These are phyloP conservation scores for Scrobipalpa costella DNA, from an alignment of 2,888 invertebrate genomes.

Conservation along the genomic window DNA sequence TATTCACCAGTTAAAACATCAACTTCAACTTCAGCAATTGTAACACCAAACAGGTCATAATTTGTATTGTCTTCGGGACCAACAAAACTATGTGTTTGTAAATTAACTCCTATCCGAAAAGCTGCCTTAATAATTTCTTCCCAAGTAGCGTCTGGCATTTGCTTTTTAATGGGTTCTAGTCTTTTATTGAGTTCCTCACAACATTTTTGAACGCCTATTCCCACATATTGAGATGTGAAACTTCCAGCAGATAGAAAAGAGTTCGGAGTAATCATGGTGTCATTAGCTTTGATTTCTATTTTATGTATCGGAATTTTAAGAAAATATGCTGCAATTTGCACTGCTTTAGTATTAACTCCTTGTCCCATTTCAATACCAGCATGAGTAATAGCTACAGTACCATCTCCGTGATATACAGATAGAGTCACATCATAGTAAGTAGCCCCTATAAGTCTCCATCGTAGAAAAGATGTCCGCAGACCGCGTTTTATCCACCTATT, in stretches of 20 bases:
- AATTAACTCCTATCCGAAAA: slow-evolving; percentile 69
- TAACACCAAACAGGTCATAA: slow-evolving; percentile 82
- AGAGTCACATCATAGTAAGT: slow-evolving; percentile 72
- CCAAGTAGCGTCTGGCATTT: slow-evolving; percentile 77
- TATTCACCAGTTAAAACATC: slow-evolving; percentile 90
- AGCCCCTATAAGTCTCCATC: slow-evolving; percentile 79
- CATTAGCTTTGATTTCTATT: slow-evolving; percentile 81
- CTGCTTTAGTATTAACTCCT: slow-evolving; percentile 88
- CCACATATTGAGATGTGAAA: slow-evolving; percentile 71
- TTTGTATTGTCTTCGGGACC: slow-evolving; percentile 54
- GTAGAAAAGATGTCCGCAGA: slow-evolving; percentile 58
- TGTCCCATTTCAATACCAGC: slow-evolving; percentile 87
- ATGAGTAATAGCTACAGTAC: slow-evolving; percentile 83
- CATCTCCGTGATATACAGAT: slow-evolving; percentile 84
- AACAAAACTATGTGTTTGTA: slow-evolving; percentile 78
- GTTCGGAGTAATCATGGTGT: slow-evolving; percentile 80
- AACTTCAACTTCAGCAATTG: slow-evolving; percentile 85
- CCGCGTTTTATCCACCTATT: slow-evolving; percentile 88
- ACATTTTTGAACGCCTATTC: slow-evolving; percentile 39
- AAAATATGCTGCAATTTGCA: slow-evolving; percentile 85
- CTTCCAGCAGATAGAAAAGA: slow-evolving; percentile 81
- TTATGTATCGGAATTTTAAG: slow-evolving; percentile 83
- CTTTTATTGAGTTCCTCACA: slow-evolving; percentile 53
- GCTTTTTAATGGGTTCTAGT: slow-evolving; percentile 66
- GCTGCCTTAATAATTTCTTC: slow-evolving; percentile 77